Conservation (phyloP, 2,113 vertebrate genomes). For the Stegostoma tigrinum region DNA sequence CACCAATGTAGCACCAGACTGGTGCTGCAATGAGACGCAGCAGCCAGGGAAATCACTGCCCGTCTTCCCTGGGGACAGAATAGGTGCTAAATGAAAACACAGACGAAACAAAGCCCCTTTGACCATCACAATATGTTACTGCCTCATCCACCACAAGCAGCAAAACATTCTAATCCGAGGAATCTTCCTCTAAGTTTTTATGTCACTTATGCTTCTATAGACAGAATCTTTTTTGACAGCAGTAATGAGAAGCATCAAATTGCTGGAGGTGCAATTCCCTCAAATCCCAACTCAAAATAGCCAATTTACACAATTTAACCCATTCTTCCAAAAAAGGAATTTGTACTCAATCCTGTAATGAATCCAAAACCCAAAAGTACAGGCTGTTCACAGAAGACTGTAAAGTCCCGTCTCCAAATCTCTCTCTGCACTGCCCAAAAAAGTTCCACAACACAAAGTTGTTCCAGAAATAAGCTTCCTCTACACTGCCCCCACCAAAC, state of each 20-base stretch:
- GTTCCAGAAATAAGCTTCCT: background rate
- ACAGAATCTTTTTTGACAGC: background rate
- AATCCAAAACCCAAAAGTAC: background rate
- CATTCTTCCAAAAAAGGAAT: background rate
- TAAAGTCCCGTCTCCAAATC: background rate
- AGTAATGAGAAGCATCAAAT: background rate
- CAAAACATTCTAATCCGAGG: background rate
- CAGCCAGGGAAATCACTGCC: background rate
- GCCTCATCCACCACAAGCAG: background rate
- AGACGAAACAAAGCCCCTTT: background rate
- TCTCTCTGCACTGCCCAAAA: background rate
- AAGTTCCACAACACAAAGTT: background rate
- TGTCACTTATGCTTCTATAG: background rate
- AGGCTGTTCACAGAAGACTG: background rate
- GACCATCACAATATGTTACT: background rate
- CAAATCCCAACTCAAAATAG: background rate
- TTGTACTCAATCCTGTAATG: background rate
- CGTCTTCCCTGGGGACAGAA: background rate
- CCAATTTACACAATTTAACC: background rate
- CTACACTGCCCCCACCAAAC: background rate
- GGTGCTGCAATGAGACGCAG: background rate
- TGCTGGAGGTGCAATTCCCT: background rate
- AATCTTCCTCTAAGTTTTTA: background rate
- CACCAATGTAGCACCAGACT: background rate
- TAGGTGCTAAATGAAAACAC: background rate